These are phyloP conservation scores for Idaea aversata DNA, from an alignment of 2,888 invertebrate species.

Conservation along the genomic window DNA sequence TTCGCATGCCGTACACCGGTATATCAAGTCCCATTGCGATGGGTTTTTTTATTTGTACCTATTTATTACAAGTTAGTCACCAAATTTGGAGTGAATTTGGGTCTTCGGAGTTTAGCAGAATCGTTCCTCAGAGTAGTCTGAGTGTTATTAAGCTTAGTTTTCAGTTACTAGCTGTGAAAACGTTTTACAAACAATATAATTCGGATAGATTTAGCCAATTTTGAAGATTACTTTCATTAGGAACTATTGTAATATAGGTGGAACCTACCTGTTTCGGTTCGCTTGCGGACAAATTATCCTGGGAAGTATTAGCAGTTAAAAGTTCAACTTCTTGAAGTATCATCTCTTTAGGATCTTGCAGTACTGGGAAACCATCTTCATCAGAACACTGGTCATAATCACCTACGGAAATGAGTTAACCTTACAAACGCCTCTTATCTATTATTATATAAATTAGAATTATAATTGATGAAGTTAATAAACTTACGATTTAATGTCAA, in stretches of 20 bases:
- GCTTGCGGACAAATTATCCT: slow-evolving; percentile 30
- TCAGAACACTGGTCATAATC: slow-evolving; percentile 69
- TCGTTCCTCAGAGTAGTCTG: too few relatives aligned
- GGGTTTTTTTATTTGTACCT: too few relatives aligned
- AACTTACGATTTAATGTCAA: slow-evolving; percentile 64
- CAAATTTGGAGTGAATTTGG: too few relatives aligned
- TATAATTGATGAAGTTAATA: slow-evolving; percentile 4
- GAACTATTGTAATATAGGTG: neutral
- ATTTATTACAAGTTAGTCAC: too few relatives aligned
- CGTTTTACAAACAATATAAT: too few relatives aligned
- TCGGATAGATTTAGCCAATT: too few relatives aligned
- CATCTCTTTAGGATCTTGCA: slow-evolving; percentile 61
- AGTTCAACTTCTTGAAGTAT: slow-evolving; percentile 64
- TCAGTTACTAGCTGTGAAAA: too few relatives aligned
- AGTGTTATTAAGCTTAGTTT: too few relatives aligned
- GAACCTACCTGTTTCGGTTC: slow-evolving; percentile 18
- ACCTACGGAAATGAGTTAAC: slow-evolving; percentile 35
- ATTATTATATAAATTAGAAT: neutral
- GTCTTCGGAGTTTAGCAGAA: too few relatives aligned
- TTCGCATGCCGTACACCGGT: too few relatives aligned
- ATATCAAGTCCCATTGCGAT: too few relatives aligned
- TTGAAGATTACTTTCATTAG: too few relatives aligned
- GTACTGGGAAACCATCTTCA: slow-evolving; percentile 52
- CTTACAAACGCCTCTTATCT: neutral
- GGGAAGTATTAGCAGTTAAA: slow-evolving; percentile 46